phyloP scores from a whole-genome alignment of 1,140 invertebrate genomes.

The Schlechtendalia chinensis region DNA sequence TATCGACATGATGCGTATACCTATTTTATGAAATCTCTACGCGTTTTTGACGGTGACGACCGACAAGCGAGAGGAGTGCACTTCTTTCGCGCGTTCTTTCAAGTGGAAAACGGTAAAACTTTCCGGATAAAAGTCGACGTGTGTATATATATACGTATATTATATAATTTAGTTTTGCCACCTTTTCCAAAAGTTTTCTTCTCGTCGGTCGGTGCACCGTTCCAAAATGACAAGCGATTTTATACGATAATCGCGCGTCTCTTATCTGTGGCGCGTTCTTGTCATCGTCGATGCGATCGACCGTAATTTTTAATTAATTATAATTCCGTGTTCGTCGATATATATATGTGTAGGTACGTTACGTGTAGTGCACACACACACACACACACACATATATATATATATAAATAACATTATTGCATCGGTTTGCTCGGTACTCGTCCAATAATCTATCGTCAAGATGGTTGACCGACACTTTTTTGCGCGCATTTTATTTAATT shows the following conservation, averaged over 20 bases:
- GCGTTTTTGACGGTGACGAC: neutral
- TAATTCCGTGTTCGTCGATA: neutral
- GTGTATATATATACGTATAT: neutral
- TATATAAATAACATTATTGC: neutral
- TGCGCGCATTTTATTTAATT: too few relatives aligned
- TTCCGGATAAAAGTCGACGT: neutral
- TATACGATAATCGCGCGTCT: neutral
- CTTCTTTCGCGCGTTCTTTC: neutral
- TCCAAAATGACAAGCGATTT: neutral
- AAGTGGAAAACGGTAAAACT: conserved; percentile 18
- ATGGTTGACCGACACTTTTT: too few relatives aligned
- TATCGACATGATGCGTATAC: too few relatives aligned
- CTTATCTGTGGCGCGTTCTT: neutral
- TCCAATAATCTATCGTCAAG: too few relatives aligned
- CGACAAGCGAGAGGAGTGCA: too few relatives aligned
- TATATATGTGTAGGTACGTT: neutral
- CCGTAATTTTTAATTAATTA: conserved; percentile 28
- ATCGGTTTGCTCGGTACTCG: too few relatives aligned
- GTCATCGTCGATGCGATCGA: neutral
- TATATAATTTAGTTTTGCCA: neutral
- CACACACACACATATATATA: neutral
- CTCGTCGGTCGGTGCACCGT: neutral
- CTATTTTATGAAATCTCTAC: too few relatives aligned
- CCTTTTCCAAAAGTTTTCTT: neutral
- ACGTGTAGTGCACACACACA: too few relatives aligned